These are phyloP conservation scores for Hanleya hanleyi DNA, from an alignment of 2,888 invertebrate species.

Conservation along the genomic window DNA sequence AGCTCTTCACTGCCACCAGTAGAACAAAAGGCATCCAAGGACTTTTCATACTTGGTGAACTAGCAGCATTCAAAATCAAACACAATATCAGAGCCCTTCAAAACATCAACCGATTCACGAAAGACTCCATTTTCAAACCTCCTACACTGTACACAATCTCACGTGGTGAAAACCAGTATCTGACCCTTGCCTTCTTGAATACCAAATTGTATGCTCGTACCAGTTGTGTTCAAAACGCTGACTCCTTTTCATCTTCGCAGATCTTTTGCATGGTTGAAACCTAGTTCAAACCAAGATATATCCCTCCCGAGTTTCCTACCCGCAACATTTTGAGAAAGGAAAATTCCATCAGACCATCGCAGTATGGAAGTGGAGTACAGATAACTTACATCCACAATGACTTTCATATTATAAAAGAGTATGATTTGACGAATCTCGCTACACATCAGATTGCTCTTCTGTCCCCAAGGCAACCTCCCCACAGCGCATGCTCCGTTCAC, in stretches of 20 bases:
- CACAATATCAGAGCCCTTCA: not conserved
- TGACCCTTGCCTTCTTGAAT: not conserved
- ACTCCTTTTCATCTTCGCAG: not conserved
- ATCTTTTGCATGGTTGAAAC: not conserved
- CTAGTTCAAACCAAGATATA: not conserved
- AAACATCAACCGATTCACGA: not conserved
- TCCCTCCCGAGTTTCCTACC: not conserved
- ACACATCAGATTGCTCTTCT: too few species aligned
- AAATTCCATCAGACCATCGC: too few species aligned
- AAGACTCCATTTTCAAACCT: not conserved
- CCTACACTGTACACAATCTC: not conserved
- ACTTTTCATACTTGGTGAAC: slow-evolving; percentile 12
- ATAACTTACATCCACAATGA: too few species aligned
- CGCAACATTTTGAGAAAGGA: too few species aligned
- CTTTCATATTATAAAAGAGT: too few species aligned
- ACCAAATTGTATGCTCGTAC: not conserved
- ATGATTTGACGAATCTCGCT: too few species aligned
- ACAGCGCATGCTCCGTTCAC: too few species aligned
- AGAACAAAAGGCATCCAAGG: slow-evolving; percentile 13
- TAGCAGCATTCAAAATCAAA: not conserved
- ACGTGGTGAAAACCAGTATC: not conserved
- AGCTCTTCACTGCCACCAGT: slow-evolving; percentile 21
- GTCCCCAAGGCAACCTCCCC: too few species aligned
- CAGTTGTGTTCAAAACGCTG: not conserved
- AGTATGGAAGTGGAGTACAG: too few species aligned